Evolutionary conservation across 2,888 invertebrate genomes (phyloP).

Genomic region (Xiphydria camelus): DNA sequence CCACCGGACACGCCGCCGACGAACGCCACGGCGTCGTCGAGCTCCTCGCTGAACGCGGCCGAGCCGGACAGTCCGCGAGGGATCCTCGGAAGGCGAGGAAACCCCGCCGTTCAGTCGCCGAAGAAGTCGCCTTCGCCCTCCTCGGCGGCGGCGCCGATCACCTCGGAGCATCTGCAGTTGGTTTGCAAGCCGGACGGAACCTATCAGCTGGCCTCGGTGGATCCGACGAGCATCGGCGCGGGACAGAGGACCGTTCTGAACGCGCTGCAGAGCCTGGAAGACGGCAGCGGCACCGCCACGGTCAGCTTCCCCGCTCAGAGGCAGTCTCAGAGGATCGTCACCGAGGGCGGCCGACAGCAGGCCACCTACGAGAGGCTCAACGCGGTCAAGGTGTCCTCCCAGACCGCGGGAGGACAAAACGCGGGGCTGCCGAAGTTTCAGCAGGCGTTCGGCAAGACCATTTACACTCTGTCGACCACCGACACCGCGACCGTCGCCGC

Average conservation of each 20-base stretch:
- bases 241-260: conserved; percentile 43
- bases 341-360: no score
- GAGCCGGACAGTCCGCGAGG: conserved; percentile 20
- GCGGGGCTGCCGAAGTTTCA: conserved; percentile 73
- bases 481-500: conserved; percentile 36
- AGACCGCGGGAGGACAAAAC: conserved; percentile 41
- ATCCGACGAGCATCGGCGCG: conserved; percentile 36
- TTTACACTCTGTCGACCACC: conserved; percentile 55
- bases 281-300: conserved; percentile 26
- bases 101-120: conserved; percentile 45
- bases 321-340: conserved; percentile 36
- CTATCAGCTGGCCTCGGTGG: conserved; percentile 47
- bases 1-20: conserved; percentile 46
- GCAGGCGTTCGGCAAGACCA: conserved; percentile 77
- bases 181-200: conserved; percentile 52
- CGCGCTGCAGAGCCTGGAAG: conserved; percentile 47
- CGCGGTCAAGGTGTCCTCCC: conserved; percentile 30
- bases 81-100: conserved; percentile 29
- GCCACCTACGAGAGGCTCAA: conserved; percentile 41
- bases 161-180: conserved; percentile 47
- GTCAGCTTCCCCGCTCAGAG: conserved; percentile 40
- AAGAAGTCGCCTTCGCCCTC: conserved; percentile 40
- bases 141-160: conserved; percentile 34
- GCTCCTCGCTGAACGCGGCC: not conserved
- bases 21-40: conserved; percentile 22